phyloP scores from a whole-genome alignment of 2,797 vertebrate species.

The Sebastes ruberrimus region DNA sequence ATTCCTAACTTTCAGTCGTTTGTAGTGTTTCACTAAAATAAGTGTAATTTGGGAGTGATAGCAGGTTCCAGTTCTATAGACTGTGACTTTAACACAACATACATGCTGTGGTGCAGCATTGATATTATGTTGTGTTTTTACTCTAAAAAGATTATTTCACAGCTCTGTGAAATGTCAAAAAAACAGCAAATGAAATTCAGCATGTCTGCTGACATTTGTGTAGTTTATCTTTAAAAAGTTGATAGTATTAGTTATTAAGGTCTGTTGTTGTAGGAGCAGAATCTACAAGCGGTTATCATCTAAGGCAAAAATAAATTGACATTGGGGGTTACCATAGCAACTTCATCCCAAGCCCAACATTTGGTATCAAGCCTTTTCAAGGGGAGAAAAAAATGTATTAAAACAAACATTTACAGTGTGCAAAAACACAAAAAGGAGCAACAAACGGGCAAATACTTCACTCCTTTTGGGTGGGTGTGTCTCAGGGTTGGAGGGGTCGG shows the following conservation, averaged over 20 bases:
- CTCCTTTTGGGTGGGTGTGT: constrained; percentile 75
- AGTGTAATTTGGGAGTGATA: background rate
- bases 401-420: constrained; percentile 39
- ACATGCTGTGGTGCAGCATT: constrained; percentile 14
- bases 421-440: constrained; percentile 78
- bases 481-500: background rate
- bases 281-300: constrained; percentile 6
- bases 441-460: constrained; percentile 85
- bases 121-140: background rate
- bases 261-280: constrained; percentile 14
- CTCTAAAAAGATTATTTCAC: constrained; percentile 33
- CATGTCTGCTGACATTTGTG: background rate
- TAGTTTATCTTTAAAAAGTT: constrained; percentile 12
- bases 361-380: constrained; percentile 85
- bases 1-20: background rate
- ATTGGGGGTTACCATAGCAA: constrained; percentile 47
- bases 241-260: background rate
- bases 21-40: constrained; percentile 22
- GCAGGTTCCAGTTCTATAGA: background rate
- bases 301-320: constrained; percentile 23
- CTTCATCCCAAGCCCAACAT: constrained; percentile 87
- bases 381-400: constrained; percentile 62
- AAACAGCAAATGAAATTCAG: background rate
- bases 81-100: constrained; percentile 2
- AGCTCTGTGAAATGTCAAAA: background rate